Conservation (phyloP, 1,140 invertebrate species). For the Forficula auricularia region DNA sequence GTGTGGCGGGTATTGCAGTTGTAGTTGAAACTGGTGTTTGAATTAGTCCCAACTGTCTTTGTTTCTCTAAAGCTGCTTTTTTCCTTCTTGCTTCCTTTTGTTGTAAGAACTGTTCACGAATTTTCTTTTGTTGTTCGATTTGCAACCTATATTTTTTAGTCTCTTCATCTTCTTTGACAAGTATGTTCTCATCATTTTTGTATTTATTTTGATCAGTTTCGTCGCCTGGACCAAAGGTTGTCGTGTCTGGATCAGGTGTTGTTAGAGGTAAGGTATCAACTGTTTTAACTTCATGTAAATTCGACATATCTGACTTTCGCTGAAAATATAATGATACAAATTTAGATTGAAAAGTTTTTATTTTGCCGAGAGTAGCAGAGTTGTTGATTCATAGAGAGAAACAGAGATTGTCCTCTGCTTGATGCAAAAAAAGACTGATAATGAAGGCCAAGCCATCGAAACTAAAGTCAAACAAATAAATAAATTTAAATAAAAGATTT, state of each 20-base stretch:
- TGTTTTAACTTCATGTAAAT: slow-evolving; percentile 11
- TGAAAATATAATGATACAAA: background rate
- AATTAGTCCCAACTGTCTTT: slow-evolving; percentile 14
- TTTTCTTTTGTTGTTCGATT: slow-evolving; percentile 43
- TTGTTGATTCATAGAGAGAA: no score
- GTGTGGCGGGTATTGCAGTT: no score
- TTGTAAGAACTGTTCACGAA: slow-evolving; percentile 36
- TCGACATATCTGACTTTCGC: slow-evolving; percentile 11
- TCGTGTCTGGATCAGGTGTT: no score
- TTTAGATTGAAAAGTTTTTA: no score
- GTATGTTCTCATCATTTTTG: background rate
- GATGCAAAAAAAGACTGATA: no score
- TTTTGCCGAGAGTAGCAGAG: no score
- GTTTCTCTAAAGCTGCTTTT: slow-evolving; percentile 32
- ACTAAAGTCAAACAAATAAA: no score
- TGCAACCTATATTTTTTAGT: slow-evolving; percentile 40
- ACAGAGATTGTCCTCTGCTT: no score
- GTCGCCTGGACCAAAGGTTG: no score
- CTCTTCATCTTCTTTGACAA: slow-evolving; percentile 38
- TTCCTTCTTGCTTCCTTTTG: slow-evolving; percentile 42
- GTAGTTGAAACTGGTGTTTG: no score
- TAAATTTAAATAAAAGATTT: no score
- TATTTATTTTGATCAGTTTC: background rate
- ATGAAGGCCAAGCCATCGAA: no score
- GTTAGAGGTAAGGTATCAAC: slow-evolving; percentile 10